A percentile compares a stretch with the other conserved stretches of the same genome.
Evolutionary conservation across 2,888 invertebrate species (phyloP).

Genomic region (Drosophila yooni): DNA sequence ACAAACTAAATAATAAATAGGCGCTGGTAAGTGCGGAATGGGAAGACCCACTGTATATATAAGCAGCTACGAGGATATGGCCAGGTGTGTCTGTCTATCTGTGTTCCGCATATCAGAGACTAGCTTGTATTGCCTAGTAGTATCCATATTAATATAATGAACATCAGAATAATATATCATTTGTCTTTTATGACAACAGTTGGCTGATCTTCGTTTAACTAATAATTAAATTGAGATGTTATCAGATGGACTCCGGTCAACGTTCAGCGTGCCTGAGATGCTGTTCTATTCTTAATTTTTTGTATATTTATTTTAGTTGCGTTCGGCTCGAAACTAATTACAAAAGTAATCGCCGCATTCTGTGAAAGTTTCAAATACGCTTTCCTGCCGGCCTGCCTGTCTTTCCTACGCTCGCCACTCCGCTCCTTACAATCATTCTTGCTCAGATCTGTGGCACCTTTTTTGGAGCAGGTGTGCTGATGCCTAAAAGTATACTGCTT

Average conservation of each 20-base stretch:
- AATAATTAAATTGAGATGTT: not conserved
- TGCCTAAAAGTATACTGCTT: constrained; percentile 34
- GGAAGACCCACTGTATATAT: not conserved
- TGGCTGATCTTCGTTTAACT: not conserved
- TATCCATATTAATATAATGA: not conserved
- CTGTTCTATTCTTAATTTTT: not conserved
- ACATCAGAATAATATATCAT: not conserved
- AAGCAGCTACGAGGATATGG: not conserved
- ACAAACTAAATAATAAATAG: not conserved
- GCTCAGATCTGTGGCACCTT: constrained; percentile 4
- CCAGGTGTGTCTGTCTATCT: not conserved
- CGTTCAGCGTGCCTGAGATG: not conserved
- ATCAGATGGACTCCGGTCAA: not conserved
- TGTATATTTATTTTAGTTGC: constrained; percentile 6
- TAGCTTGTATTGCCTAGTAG: not conserved
- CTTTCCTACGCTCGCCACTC: not conserved
- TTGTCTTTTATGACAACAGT: not conserved
- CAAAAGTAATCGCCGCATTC: constrained; percentile 56
- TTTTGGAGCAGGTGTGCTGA: constrained; percentile 15
- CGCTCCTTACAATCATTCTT: not conserved
- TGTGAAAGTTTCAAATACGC: constrained; percentile 52
- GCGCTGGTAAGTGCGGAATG: not conserved
- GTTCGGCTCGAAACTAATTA: constrained; percentile 59
- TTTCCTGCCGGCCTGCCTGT: not conserved
- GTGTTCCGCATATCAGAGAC: not conserved